These are phyloP conservation scores for Junonia oenone DNA, from an alignment of 2,888 invertebrate species.

Conservation along the genomic window DNA sequence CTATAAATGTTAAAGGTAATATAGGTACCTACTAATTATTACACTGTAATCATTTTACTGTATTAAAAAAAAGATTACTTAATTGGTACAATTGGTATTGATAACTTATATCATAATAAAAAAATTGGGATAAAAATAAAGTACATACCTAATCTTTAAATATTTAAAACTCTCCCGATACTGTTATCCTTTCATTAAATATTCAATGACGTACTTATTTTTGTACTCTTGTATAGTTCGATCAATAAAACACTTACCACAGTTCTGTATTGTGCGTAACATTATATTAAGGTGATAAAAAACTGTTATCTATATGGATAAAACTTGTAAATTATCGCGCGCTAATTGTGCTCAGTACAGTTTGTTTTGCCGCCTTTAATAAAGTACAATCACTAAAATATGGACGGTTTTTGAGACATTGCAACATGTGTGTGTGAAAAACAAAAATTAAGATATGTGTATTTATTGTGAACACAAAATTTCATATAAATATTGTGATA, in stretches of 20 bases:
- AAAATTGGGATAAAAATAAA: too few species aligned
- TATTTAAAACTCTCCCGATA: background rate
- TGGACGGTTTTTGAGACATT: too few species aligned
- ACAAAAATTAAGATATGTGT: background rate
- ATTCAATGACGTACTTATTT: background rate
- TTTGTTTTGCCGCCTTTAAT: conserved; percentile 1
- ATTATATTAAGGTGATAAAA: conserved; percentile 19
- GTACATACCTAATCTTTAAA: too few species aligned
- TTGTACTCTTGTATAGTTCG: background rate
- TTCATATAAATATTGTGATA: background rate
- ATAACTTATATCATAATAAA: too few species aligned
- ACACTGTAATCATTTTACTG: too few species aligned
- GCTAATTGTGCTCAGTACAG: conserved; percentile 17
- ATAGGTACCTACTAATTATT: too few species aligned
- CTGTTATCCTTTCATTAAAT: background rate
- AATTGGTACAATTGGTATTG: too few species aligned
- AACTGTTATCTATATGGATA: conserved; percentile 12
- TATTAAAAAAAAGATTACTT: too few species aligned
- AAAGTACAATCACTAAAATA: too few species aligned
- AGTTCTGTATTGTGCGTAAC: conserved; percentile 7
- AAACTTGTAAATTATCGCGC: conserved; percentile 12
- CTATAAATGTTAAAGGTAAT: too few species aligned
- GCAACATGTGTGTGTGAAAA: too few species aligned
- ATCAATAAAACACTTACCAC: background rate
- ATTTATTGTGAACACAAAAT: background rate